Conservation (phyloP, 2,113 vertebrate species). For the Caloenas nicobarica region DNA sequence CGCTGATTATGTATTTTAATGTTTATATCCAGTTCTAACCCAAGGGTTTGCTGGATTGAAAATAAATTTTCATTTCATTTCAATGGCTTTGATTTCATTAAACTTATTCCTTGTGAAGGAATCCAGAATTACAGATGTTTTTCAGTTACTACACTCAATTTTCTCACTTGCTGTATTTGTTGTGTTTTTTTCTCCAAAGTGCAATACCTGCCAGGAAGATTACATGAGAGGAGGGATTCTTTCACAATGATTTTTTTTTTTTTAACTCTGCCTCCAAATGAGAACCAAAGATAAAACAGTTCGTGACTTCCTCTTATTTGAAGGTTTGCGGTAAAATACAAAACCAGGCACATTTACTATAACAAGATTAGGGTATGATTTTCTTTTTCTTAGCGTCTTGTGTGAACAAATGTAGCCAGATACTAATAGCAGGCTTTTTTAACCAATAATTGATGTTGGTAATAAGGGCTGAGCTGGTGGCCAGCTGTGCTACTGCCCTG, state of each 20-base stretch:
- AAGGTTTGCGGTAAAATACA: constrained; percentile 49
- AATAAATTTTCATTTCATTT: not conserved
- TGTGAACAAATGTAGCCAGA: constrained; percentile 66
- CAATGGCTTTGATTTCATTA: not conserved
- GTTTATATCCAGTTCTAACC: not conserved
- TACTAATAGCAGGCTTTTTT: constrained; percentile 67
- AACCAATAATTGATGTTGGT: constrained; percentile 75
- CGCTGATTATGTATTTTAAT: not conserved
- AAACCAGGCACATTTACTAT: constrained; percentile 49
- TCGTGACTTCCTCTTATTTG: constrained; percentile 52
- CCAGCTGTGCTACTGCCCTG: constrained; percentile 72
- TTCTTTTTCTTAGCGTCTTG: constrained; percentile 41
- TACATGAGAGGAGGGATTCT: constrained; percentile 11
- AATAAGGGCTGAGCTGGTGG: constrained; percentile 64
- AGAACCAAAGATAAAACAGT: constrained; percentile 8
- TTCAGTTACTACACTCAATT: not conserved
- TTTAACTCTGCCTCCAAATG: not conserved
- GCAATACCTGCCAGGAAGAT: constrained; percentile 39
- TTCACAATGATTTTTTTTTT: not conserved
- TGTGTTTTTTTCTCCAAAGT: constrained; percentile 26
- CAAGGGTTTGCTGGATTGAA: not conserved
- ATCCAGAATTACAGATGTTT: not conserved
- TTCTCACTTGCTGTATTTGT: not conserved
- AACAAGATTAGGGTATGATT: constrained; percentile 49
- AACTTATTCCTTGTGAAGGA: not conserved